These are phyloP conservation scores for Laothoe populi DNA, from an alignment of 2,888 invertebrate genomes.

Conservation along the genomic window DNA sequence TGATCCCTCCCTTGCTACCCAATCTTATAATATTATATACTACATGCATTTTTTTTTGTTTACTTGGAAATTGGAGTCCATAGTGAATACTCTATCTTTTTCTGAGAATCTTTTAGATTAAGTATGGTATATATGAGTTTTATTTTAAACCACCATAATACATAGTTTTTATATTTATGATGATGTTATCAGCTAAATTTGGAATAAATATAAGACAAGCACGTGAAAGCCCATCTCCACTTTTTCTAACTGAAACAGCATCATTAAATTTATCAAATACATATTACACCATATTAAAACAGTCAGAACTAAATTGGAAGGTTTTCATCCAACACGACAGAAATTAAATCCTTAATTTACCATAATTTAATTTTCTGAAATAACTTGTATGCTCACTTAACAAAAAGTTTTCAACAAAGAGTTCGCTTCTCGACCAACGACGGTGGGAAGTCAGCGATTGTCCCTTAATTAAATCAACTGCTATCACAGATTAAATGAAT, in stretches of 20 bases:
- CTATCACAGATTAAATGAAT: constrained; percentile 20
- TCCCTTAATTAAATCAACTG: constrained; percentile 20
- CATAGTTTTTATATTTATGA: too few species aligned
- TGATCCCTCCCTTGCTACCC: constrained; percentile 15
- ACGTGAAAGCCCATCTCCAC: too few species aligned
- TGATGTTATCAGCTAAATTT: too few species aligned
- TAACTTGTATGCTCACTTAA: constrained; percentile 34
- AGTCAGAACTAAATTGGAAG: not conserved
- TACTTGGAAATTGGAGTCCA: constrained; percentile 2
- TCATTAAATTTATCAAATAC: not conserved
- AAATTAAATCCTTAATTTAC: constrained; percentile 29
- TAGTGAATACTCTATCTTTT: too few species aligned
- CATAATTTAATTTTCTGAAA: constrained; percentile 38
- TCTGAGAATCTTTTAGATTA: too few species aligned
- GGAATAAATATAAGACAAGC: too few species aligned
- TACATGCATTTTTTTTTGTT: not conserved
- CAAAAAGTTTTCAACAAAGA: constrained; percentile 36
- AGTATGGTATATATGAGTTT: too few species aligned
- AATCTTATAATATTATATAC: constrained; percentile 7
- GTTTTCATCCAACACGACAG: not conserved
- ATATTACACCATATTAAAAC: not conserved
- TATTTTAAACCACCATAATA: too few species aligned
- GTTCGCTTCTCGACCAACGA: constrained; percentile 7
- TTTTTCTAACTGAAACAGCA: not conserved
- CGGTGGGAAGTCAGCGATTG: constrained; percentile 11